Conservation (phyloP, 2,113 vertebrate genomes). For the Dicerorhinus sumatrensis region DNA sequence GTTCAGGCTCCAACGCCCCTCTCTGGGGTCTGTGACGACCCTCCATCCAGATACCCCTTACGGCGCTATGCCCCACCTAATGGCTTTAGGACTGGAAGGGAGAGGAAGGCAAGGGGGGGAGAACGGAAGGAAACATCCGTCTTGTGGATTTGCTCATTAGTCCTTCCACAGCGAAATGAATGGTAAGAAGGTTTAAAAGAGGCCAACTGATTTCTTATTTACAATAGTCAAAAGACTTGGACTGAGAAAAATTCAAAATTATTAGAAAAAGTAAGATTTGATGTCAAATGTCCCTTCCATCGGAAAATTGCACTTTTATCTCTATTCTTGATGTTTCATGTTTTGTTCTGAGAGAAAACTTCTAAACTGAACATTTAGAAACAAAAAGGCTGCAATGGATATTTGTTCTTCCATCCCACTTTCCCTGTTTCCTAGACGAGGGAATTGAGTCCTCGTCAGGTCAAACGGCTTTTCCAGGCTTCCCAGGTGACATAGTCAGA, state of each 20-base stretch:
- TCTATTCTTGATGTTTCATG: background rate
- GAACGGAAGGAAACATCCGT: background rate
- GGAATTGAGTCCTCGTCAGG: background rate
- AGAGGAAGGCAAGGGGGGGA: background rate
- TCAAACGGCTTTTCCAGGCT: background rate
- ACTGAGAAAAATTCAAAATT: background rate
- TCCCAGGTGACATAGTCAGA: background rate
- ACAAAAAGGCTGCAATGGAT: background rate
- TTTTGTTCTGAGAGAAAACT: background rate
- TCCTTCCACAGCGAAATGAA: background rate
- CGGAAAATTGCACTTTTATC: background rate
- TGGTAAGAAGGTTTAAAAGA: background rate
- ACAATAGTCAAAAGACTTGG: background rate
- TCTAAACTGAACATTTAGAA: constrained; percentile 31
- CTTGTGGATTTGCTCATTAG: background rate
- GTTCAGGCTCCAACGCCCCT: background rate
- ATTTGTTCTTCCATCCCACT: background rate
- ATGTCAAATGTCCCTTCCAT: background rate
- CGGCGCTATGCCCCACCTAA: background rate
- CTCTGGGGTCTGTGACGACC: background rate
- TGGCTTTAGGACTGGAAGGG: background rate
- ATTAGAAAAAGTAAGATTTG: background rate
- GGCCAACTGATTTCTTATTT: background rate
- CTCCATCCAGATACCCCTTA: background rate
- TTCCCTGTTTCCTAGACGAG: constrained; percentile 7